Conservation (phyloP, 1,140 invertebrate genomes). For the Trypoxylus dichotomus region DNA sequence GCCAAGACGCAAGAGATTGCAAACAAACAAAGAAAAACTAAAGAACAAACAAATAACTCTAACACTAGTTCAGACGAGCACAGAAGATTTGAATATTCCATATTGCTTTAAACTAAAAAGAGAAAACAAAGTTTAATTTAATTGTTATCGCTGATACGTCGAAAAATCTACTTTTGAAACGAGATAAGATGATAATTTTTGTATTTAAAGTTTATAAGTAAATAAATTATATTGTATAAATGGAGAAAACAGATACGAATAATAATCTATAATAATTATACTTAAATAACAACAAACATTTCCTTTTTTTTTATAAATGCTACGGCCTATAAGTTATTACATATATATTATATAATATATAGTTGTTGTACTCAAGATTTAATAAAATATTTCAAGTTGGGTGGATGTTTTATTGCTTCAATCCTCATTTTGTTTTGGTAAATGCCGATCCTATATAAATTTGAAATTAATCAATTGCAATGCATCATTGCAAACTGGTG, state of each 20-base stretch:
- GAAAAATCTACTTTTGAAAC: conserved; percentile 25
- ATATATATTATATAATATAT: conserved; percentile 18
- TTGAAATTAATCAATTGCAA: too few species aligned
- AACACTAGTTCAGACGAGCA: conserved; percentile 30
- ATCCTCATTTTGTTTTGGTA: too few species aligned
- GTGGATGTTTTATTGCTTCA: not conserved
- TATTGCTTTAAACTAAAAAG: conserved; percentile 9
- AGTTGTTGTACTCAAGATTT: conserved; percentile 31
- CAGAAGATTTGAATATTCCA: conserved; percentile 21
- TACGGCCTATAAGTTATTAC: conserved; percentile 32
- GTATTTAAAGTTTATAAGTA: conserved; percentile 25
- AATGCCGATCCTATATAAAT: too few species aligned
- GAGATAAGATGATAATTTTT: conserved; percentile 25
- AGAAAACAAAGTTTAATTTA: not conserved
- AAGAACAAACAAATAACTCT: not conserved
- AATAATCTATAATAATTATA: not conserved
- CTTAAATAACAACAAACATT: conserved; percentile 1
- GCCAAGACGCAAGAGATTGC: not conserved
- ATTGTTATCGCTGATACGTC: conserved; percentile 29
- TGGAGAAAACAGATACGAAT: not conserved
- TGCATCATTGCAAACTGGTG: too few species aligned
- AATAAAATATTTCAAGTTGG: conserved; percentile 32
- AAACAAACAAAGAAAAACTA: not conserved
- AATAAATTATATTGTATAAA: conserved; percentile 28
- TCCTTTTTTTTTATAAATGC: conserved; percentile 31